Evolutionary conservation across 2,888 invertebrate species (phyloP).

Genomic region (Macrophya alboannulata): DNA sequence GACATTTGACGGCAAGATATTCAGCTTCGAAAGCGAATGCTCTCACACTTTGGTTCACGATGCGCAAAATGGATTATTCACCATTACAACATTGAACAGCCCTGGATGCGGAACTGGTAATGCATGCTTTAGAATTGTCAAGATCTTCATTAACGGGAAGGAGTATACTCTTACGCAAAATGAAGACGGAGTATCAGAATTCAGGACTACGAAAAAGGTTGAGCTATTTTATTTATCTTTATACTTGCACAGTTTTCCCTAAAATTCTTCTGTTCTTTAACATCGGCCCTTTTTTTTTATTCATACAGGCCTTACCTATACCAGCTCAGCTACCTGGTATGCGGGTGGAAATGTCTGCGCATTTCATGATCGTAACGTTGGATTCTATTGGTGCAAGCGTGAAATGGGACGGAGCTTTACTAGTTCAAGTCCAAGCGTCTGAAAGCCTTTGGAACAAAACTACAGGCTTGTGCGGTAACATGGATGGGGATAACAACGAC

Average conservation of each 20-base stretch:
- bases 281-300: background rate
- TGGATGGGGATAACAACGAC: constrained; percentile 87
- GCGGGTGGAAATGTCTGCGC: constrained; percentile 87
- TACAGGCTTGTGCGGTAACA: constrained; percentile 90
- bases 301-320: constrained; percentile 83
- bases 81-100: constrained; percentile 83
- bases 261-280: background rate
- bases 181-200: constrained; percentile 61
- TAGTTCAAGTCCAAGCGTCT: constrained; percentile 86
- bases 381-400: constrained; percentile 86
- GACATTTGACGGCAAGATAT: constrained; percentile 92
- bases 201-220: constrained; percentile 64
- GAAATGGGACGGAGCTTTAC: constrained; percentile 86
- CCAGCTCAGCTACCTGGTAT: constrained; percentile 89
- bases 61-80: constrained; percentile 86
- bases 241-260: background rate
- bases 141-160: constrained; percentile 87
- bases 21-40: constrained; percentile 89
- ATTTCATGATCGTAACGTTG: constrained; percentile 86
- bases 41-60: constrained; percentile 89
- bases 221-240: background rate
- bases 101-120: constrained; percentile 81
- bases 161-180: constrained; percentile 82
- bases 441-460: constrained; percentile 90
- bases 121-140: constrained; percentile 81